Evolutionary conservation across 2,113 vertebrate genomes (phyloP).

Genomic region (Aegithalos caudatus): DNA sequence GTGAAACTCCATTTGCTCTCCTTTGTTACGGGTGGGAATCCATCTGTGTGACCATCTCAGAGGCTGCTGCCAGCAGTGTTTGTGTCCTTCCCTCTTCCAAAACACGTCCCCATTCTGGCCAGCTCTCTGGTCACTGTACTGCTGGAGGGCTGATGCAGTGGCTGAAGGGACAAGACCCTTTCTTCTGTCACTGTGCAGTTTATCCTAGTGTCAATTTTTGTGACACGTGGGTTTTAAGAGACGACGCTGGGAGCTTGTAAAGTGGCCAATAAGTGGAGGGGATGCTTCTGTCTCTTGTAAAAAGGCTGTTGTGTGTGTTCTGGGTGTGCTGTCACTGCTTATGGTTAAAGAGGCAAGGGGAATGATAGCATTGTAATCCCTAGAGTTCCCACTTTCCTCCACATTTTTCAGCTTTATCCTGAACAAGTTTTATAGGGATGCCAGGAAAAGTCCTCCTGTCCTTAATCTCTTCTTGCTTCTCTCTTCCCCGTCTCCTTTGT

Average conservation of each 20-base stretch:
- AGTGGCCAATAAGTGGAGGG: neutral
- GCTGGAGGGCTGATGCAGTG: accelerated
- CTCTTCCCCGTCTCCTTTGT: neutral
- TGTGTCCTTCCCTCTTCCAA: neutral
- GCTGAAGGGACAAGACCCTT: neutral
- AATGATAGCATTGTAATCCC: neutral
- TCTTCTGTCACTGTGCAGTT: neutral
- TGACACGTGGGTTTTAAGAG: neutral
- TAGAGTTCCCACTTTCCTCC: neutral
- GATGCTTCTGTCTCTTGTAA: accelerated
- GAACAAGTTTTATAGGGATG: neutral
- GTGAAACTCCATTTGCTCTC: neutral
- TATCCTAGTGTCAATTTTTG: neutral
- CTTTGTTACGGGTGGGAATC: accelerated
- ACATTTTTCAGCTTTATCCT: accelerated
- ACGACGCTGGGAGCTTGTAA: neutral
- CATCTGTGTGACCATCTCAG: neutral
- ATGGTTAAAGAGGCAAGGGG: neutral
- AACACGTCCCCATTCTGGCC: accelerated
- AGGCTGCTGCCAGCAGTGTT: neutral
- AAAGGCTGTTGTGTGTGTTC: neutral
- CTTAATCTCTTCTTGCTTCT: neutral
- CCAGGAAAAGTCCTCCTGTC: neutral
- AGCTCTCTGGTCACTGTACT: accelerated
- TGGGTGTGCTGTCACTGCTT: neutral